Base-by-base conservation (phyloP, 2,113 vertebrate genomes). In the Eidolon helvum region DNA sequence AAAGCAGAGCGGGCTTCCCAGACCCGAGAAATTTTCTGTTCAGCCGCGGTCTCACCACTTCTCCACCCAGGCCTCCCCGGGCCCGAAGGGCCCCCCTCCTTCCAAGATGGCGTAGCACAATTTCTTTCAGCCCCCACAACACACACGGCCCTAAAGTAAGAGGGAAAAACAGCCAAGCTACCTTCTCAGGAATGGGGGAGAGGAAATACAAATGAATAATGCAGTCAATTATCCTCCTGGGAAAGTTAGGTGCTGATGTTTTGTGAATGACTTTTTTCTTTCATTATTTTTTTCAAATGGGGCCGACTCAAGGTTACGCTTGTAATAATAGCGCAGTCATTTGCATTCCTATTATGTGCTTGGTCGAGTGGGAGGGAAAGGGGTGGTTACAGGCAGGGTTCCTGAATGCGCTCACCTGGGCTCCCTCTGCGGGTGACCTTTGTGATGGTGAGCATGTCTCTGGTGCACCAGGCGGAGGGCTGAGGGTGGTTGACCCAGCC, bases 201-300 rank as follows among this genome's bases (percentile, higher is more conserved):
- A 7, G 53, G 78, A 90, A 69, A 65, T 10, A 40, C n/a, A 77
- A 38, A 82, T 78, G 61, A 86, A 65, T 72, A 78, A 90, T 90
- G 77, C 61, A 87, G 11, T 87, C 69, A 14, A 35, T 83, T 45
- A 30, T 78, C 75, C 75, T 83, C 89, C 75, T 61, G 71, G 12
- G 4, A 94, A 82, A 92, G 72, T 77, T 82, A 95, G 77, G 18
- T 30, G 59, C 21, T 45, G 30, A 53, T 33, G 40, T 57, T 72
- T 90, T 92, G 71, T 95, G 89, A 94, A 80, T 75, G 65, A 50
- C 55, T 85, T 83, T 80, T 40, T 87, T 79, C 63, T 92, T 85
- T 55, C 43, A n/a, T 68, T 68, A 35, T n/a, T 79, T 40, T 65
- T 92, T 43, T 33, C 63, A 35, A 30, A 33, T 43, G n/a, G 28